These are phyloP conservation scores for Phylloscopus trochiloides DNA, from an alignment of 2,113 vertebrate species.

Conservation along the genomic window DNA sequence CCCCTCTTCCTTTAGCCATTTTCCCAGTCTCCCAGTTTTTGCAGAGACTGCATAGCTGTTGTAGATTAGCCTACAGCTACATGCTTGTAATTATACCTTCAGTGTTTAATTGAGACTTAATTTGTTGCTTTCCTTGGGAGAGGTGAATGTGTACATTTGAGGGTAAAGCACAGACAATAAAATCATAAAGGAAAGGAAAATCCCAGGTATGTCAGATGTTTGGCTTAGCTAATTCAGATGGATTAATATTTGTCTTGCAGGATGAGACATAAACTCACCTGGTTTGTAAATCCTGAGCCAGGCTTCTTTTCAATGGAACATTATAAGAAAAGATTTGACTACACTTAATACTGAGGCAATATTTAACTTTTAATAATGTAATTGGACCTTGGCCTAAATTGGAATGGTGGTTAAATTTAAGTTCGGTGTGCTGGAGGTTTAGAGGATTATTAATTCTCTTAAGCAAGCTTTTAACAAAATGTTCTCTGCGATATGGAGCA, in stretches of 20 bases:
- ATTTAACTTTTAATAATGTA: not conserved
- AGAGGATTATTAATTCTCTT: not conserved
- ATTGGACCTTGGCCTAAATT: not conserved
- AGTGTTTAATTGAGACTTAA: not conserved
- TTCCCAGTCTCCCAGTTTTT: not conserved
- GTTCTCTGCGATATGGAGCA: not conserved
- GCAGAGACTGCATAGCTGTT: not conserved
- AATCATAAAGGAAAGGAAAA: not conserved
- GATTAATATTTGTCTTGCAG: not conserved
- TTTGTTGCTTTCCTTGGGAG: not conserved
- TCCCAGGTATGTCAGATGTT: not conserved
- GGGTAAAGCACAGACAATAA: not conserved
- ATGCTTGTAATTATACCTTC: not conserved
- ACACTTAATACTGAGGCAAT: not conserved
- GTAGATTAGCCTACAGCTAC: not conserved
- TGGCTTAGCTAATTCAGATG: not conserved
- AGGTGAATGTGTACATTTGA: not conserved
- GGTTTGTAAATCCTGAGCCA: not conserved
- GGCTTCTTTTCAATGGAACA: not conserved
- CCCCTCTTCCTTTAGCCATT: not conserved
- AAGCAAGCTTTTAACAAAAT: not conserved
- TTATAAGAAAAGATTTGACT: not conserved
- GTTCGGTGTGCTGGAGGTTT: not conserved
- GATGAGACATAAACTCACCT: not conserved
- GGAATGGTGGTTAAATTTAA: not conserved